Conservation (phyloP, 2,113 vertebrate species). For the Tringa solitaria region DNA sequence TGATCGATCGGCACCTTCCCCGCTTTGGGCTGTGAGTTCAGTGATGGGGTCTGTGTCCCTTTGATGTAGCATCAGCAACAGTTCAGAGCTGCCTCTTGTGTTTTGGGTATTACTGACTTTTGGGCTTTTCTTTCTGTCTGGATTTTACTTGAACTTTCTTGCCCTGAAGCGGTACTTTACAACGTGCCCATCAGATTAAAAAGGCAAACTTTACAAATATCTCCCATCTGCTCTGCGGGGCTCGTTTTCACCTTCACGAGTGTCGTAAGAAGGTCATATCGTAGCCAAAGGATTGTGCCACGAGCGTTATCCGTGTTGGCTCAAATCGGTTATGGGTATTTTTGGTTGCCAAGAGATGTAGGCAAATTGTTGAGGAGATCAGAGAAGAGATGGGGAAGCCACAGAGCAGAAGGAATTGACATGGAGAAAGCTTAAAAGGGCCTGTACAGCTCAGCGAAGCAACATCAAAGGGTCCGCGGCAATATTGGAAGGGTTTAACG, state of each 20-base stretch:
- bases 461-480: slow-evolving; percentile 41
- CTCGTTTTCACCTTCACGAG: not conserved
- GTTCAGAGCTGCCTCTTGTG: not conserved
- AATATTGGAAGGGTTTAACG: slow-evolving; percentile 23
- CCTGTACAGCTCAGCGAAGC: slow-evolving; percentile 33
- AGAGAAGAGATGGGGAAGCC: slow-evolving; percentile 15
- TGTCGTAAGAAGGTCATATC: slow-evolving; percentile 16
- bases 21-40: not conserved
- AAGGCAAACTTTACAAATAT: not conserved
- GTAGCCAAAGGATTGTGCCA: slow-evolving; percentile 49
- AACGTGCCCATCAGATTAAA: not conserved
- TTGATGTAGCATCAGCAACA: not conserved
- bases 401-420: slow-evolving; percentile 36
- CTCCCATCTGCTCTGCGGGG: not conserved
- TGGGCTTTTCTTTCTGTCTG: not conserved
- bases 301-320: not conserved
- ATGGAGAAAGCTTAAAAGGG: slow-evolving; percentile 44
- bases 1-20: not conserved
- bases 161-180: slow-evolving; percentile 15
- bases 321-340: slow-evolving; percentile 15
- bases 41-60: not conserved
- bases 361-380: slow-evolving; percentile 53
- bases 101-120: not conserved
- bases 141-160: not conserved
- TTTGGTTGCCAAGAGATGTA: slow-evolving; percentile 43